Evolutionary conservation across 1,140 invertebrate genomes (phyloP).

Genomic region (Caenorhabditis remanei): DNA sequence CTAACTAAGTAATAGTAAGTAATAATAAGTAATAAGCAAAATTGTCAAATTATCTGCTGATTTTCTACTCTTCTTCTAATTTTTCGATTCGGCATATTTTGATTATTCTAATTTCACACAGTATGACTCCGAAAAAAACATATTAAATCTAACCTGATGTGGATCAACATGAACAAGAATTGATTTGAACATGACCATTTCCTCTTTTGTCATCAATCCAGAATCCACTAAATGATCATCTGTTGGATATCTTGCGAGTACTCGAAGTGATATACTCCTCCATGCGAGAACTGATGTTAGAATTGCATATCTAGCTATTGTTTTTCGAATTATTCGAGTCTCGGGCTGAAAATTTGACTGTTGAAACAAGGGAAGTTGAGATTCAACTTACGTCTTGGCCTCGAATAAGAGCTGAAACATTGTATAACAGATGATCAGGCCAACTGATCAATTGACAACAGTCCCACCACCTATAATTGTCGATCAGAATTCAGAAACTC

Average conservation of each 20-base stretch:
- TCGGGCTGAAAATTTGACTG: slow-evolving; percentile 61
- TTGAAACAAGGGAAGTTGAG: not conserved
- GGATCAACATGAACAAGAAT: slow-evolving; percentile 67
- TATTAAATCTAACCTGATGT: slow-evolving; percentile 62
- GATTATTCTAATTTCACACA: not conserved
- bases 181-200: slow-evolving; percentile 66
- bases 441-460: slow-evolving; percentile 71
- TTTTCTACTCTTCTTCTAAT: no score
- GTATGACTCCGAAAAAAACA: not conserved
- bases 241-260: slow-evolving; percentile 67
- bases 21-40: no score
- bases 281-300: slow-evolving; percentile 68
- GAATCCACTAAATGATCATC: slow-evolving; percentile 68
- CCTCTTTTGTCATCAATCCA: slow-evolving; percentile 68
- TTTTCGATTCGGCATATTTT: no score
- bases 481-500: not conserved
- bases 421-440: slow-evolving; percentile 67
- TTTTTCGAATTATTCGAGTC: slow-evolving; percentile 67
- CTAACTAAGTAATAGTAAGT: no score
- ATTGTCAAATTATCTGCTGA: no score
- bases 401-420: slow-evolving; percentile 68
- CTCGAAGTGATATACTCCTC: slow-evolving; percentile 67
- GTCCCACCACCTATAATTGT: slow-evolving; percentile 70
- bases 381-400: slow-evolving; percentile 63
- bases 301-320: slow-evolving; percentile 68